Percentiles rank a stretch among this genome's conserved stretches.
Conservation (phyloP, 2,113 vertebrate species). For the Ursus arctos region DNA sequence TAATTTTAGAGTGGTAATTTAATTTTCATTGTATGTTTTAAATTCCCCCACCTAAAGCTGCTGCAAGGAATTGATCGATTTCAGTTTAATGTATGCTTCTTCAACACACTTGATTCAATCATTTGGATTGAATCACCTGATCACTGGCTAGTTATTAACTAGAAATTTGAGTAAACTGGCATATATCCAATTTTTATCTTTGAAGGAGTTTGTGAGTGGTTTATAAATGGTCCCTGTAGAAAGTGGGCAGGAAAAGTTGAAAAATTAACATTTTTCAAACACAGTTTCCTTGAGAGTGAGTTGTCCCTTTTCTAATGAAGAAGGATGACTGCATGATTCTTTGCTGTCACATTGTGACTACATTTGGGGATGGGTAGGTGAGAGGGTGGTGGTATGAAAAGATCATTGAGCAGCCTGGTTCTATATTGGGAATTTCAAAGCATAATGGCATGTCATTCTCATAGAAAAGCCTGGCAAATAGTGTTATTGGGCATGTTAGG, state of each 20-base stretch:
- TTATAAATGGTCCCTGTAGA: background rate
- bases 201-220: background rate
- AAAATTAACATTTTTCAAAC: background rate
- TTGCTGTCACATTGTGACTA: background rate
- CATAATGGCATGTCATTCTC: background rate
- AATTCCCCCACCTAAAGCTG: background rate
- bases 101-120: background rate
- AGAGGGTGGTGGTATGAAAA: background rate
- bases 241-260: background rate
- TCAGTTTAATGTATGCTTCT: conserved; percentile 8
- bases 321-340: background rate
- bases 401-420: background rate
- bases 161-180: background rate
- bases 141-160: conserved; percentile 3
- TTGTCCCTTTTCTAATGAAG: background rate
- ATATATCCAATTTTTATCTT: conserved; percentile 37
- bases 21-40: conserved; percentile 26
- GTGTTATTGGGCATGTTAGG: background rate
- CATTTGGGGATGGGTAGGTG: background rate
- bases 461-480: background rate
- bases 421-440: background rate
- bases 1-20: conserved; percentile 23
- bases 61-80: background rate
- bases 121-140: conserved; percentile 6
- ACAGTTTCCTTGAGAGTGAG: background rate